These are phyloP conservation scores for Lasioglossum villosulum DNA, from an alignment of 2,888 invertebrate genomes.

Conservation along the genomic window DNA sequence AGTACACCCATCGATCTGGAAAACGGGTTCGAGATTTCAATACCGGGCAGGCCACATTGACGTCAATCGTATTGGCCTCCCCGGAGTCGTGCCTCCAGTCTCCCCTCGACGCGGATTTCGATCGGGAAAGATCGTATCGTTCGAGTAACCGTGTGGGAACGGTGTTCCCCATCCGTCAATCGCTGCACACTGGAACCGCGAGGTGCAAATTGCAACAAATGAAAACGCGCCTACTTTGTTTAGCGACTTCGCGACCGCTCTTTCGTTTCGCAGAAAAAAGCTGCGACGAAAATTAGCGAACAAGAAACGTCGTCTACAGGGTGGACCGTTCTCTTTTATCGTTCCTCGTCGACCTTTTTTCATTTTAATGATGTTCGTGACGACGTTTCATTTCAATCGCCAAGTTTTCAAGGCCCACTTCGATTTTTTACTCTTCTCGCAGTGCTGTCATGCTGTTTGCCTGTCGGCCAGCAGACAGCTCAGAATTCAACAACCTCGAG, in stretches of 20 bases:
- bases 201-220: conserved; percentile 49
- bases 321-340: not conserved
- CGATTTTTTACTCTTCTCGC: not conserved
- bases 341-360: not conserved
- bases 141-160: conserved; percentile 31
- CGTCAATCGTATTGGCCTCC: conserved; percentile 37
- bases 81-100: conserved; percentile 37
- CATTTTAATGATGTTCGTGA: too few species aligned
- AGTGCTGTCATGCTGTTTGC: not conserved
- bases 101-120: not conserved
- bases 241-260: not conserved
- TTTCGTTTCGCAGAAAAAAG: not conserved
- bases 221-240: conserved; percentile 1
- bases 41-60: conserved; percentile 37
- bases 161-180: conserved; percentile 29
- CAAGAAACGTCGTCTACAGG: not conserved
- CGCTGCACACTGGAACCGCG: not conserved
- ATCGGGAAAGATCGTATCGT: conserved; percentile 34
- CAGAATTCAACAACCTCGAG: not conserved
- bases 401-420: not conserved
- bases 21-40: conserved; percentile 45
- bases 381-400: not conserved
- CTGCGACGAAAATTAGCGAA: not conserved
- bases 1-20: conserved; percentile 9
- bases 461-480: not conserved